These are phyloP conservation scores for Allolobophora icterica DNA, from an alignment of 2,888 invertebrate species.

Conservation along the genomic window DNA sequence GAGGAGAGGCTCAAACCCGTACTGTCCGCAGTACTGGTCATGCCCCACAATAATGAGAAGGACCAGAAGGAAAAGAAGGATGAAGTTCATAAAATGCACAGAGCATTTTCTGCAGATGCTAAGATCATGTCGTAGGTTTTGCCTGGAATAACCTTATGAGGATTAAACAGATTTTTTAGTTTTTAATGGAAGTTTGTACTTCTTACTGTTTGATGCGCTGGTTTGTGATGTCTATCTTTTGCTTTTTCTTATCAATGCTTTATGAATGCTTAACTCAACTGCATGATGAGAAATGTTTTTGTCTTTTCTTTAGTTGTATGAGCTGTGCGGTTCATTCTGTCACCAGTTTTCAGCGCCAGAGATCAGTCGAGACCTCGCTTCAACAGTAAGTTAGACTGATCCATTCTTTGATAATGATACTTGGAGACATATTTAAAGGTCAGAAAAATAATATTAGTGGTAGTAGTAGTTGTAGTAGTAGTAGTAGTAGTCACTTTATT, in stretches of 20 bases:
- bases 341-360: conserved; percentile 61
- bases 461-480: too few relatives aligned
- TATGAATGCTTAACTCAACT: background rate
- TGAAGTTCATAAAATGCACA: too few relatives aligned
- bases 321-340: conserved; percentile 55
- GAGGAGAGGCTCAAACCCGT: too few relatives aligned
- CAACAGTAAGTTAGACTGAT: conserved; percentile 69
- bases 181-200: background rate
- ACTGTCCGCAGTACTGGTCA: too few relatives aligned
- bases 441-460: too few relatives aligned
- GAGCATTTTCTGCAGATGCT: too few relatives aligned
- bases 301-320: conserved; percentile 54
- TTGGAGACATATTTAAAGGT: too few relatives aligned
- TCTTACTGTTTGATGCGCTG: background rate
- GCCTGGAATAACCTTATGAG: too few relatives aligned
- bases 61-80: too few relatives aligned
- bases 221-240: background rate
- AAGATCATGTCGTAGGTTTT: too few relatives aligned
- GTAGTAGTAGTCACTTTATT: too few relatives aligned
- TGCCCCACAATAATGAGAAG: too few relatives aligned
- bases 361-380: conserved; percentile 77
- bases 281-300: background rate
- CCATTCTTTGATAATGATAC: background rate
- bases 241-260: background rate
- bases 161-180: background rate